These are phyloP conservation scores for Rana temporaria DNA, from an alignment of 2,113 vertebrate species.

Conservation along the genomic window DNA sequence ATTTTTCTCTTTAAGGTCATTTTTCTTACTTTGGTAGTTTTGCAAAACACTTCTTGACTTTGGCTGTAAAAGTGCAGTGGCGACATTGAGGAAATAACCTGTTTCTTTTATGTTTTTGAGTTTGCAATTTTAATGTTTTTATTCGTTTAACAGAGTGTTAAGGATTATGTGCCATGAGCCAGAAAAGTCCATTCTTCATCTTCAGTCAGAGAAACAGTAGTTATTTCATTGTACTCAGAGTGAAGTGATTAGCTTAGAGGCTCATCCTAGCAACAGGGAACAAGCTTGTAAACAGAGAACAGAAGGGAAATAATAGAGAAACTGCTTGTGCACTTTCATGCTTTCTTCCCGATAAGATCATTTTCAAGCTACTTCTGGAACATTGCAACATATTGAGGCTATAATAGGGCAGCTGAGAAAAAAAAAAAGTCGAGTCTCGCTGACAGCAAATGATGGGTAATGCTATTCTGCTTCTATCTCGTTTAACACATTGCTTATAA, in stretches of 20 bases:
- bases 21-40: no score
- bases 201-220: not conserved
- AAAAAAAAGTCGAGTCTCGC: not conserved
- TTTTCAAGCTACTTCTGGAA: not conserved
- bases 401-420: not conserved
- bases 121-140: not conserved
- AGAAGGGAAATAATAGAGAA: conserved; percentile 13
- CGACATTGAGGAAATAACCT: not conserved
- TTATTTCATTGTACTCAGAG: conserved; percentile 33
- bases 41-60: no score
- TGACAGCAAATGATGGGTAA: not conserved
- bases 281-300: not conserved
- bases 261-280: not conserved
- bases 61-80: no score
- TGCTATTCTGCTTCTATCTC: not conserved
- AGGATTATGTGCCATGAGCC: not conserved
- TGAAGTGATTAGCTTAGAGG: not conserved
- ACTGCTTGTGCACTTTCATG: not conserved
- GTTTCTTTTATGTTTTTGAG: not conserved
- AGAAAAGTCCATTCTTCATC: not conserved
- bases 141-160: not conserved
- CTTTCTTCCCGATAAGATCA: not conserved
- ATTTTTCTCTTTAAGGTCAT: no score
- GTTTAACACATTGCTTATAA: not conserved
- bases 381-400: not conserved